Conservation (phyloP, 2,888 invertebrate genomes). For the Pheosia gnoma region DNA sequence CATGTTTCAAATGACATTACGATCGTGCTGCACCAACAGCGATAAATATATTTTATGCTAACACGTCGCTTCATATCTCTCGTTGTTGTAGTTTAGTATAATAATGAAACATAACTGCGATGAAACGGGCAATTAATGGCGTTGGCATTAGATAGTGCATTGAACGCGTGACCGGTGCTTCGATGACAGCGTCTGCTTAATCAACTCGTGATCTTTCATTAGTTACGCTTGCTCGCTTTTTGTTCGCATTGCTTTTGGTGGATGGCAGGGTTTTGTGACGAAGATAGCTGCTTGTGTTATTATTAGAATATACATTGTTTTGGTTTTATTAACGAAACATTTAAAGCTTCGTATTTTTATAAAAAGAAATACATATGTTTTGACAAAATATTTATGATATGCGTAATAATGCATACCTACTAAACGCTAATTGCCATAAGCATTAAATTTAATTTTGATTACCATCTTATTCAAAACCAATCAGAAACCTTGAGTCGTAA, state of each 20-base stretch:
- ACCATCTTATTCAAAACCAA: constrained; percentile 4
- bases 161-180: constrained; percentile 48
- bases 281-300: constrained; percentile 11
- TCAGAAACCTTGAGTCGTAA: constrained; percentile 4
- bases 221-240: constrained; percentile 66
- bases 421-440: background rate
- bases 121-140: constrained; percentile 78
- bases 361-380: too few relatives aligned
- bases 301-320: background rate
- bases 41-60: constrained; percentile 1
- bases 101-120: constrained; percentile 74
- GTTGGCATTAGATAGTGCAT: constrained; percentile 57
- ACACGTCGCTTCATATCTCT: constrained; percentile 27
- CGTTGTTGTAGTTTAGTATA: constrained; percentile 62
- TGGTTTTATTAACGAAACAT: too few relatives aligned
- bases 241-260: constrained; percentile 48
- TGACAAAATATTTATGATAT: constrained; percentile 7
- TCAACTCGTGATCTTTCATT: constrained; percentile 73
- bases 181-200: constrained; percentile 74
- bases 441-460: background rate
- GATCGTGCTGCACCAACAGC: constrained; percentile 6
- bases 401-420: background rate
- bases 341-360: too few relatives aligned
- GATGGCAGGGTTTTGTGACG: constrained; percentile 34
- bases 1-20: constrained; percentile 4